Base-by-base conservation (phyloP, 2,113 vertebrate genomes). In the Prolemur simus region DNA sequence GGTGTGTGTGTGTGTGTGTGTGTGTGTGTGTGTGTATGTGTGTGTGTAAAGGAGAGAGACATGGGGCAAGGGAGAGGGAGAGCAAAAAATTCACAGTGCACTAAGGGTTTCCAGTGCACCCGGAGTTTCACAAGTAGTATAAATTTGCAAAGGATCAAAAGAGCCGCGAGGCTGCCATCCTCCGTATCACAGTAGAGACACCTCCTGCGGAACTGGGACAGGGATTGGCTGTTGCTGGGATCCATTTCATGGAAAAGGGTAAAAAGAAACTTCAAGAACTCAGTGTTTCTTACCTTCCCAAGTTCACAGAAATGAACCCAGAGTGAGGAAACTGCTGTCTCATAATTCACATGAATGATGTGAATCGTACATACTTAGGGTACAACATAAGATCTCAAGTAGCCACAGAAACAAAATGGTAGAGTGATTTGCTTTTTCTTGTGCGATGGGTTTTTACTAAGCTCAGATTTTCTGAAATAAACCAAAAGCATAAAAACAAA, bases 391-490 rank as follows among this genome's bases (percentile, higher is more conserved):
- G 52, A 49, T 29, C 58, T 77, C 29, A 47, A 18, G 21, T 21
- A 23, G 49, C 74, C 84, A 77, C 1, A 25, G 52, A 89, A 74
- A 64, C 58, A 69, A 42, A 83, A 9, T 20, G 29, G 29, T 6
- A 58, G 13, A 76, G 12, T 45, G 10, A 17, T 34, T 42, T 87
- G 39, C 23, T 87, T 83, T 88, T 56, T 77, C 34, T 32, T 58
- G 14, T 42, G 21, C 56, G 20, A 9, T 2, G 15, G 8, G 27
- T 3, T 92, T 93, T 92, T 54, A 77, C 42, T 69, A 85, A 58
- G 49, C 18, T 91, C 60, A 77, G 42, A 86, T 66, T 69, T 95
- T 34, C 87, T 68, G 27, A 82, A 93, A 91, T 58, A 87, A 81
- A 77, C 7, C 25, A 7, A 88, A 82, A 27, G 3, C 42, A 39